Evolutionary conservation across 2,888 invertebrate genomes (phyloP).

Genomic region (Achlya flavicornis): DNA sequence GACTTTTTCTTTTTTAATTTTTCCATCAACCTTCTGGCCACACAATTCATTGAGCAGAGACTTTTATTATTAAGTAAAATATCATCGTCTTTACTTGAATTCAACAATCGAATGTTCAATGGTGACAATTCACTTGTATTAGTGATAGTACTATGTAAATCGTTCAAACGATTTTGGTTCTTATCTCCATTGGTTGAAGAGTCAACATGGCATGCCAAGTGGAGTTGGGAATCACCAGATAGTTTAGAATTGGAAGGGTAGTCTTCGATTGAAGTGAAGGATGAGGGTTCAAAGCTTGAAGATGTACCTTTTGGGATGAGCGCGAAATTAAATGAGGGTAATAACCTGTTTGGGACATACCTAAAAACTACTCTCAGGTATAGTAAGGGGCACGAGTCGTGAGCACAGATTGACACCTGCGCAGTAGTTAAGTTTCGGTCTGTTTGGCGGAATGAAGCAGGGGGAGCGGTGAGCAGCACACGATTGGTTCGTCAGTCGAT

Average conservation of each 20-base stretch:
- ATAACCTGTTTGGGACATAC: not conserved
- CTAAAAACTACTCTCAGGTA: too few relatives aligned
- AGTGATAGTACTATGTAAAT: slow-evolving; percentile 11
- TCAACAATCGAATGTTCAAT: slow-evolving; percentile 20
- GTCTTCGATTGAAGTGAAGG: slow-evolving; percentile 32
- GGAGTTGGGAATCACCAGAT: slow-evolving; percentile 7
- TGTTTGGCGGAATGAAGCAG: too few relatives aligned
- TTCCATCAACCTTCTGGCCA: slow-evolving; percentile 30
- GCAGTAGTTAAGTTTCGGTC: too few relatives aligned
- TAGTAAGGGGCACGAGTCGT: too few relatives aligned
- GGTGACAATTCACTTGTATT: slow-evolving; percentile 21
- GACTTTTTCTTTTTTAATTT: slow-evolving; percentile 33
- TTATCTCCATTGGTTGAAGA: slow-evolving; percentile 1
- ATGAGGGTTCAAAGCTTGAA: slow-evolving; percentile 32
- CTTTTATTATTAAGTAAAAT: slow-evolving; percentile 33
- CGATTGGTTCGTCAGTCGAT: too few relatives aligned
- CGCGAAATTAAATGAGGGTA: slow-evolving; percentile 15
- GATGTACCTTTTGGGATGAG: slow-evolving; percentile 45
- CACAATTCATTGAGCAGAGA: slow-evolving; percentile 57
- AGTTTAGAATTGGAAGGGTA: slow-evolving; percentile 7
- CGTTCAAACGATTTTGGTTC: slow-evolving; percentile 13
- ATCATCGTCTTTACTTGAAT: slow-evolving; percentile 15
- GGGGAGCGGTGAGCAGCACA: too few relatives aligned
- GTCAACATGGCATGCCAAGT: slow-evolving; percentile 15
- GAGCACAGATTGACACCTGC: too few relatives aligned